These are phyloP conservation scores for Elysia chlorotica DNA, from an alignment of 1,140 invertebrate species.

Conservation along the genomic window DNA sequence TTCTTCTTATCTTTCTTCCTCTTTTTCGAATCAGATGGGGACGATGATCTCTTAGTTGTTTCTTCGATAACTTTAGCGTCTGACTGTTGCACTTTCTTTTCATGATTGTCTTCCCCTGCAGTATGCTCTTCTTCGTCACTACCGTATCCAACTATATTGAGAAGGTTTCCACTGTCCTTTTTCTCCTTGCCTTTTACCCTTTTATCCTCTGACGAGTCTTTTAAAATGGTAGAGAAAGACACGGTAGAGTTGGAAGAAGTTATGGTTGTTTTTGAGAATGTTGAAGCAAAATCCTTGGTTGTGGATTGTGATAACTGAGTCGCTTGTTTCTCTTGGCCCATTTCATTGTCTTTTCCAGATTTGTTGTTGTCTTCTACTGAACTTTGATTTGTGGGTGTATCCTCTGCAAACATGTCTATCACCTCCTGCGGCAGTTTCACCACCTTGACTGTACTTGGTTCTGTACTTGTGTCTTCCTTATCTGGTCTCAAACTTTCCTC, in stretches of 20 bases:
- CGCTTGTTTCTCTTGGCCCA: neutral
- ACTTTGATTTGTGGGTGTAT: too few species aligned
- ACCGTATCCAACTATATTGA: conserved; percentile 9
- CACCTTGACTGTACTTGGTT: neutral
- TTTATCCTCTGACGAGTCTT: too few species aligned
- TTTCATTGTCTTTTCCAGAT: neutral
- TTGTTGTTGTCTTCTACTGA: too few species aligned
- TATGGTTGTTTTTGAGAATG: too few species aligned
- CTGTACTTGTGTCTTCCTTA: neutral
- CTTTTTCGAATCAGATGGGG: too few species aligned
- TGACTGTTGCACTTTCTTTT: neutral
- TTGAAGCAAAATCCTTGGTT: too few species aligned
- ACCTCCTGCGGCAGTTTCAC: neutral
- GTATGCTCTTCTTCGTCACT: conserved; percentile 18
- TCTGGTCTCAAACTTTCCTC: too few species aligned
- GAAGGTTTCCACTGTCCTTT: neutral
- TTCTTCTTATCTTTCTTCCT: conserved; percentile 3
- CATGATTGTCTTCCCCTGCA: neutral
- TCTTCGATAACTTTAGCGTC: too few species aligned
- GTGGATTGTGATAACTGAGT: too few species aligned
- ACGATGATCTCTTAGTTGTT: too few species aligned
- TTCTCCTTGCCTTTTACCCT: neutral
- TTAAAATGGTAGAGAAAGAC: too few species aligned
- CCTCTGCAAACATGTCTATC: conserved; percentile 7
- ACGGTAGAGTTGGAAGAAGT: too few species aligned